Conservation (phyloP, 2,113 vertebrate species). For the Monopterus albus region DNA sequence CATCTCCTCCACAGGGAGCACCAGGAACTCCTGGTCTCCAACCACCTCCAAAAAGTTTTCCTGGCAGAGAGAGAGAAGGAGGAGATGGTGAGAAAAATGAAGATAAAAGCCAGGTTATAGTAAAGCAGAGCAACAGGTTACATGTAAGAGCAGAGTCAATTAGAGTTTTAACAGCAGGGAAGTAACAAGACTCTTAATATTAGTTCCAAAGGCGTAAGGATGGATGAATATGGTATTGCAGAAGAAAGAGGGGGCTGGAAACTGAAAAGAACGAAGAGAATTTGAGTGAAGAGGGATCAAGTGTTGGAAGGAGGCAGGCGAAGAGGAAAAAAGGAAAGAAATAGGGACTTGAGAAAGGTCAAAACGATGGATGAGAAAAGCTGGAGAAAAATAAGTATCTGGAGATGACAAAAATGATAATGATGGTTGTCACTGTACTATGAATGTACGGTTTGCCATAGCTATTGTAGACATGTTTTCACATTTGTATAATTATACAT, state of each 20-base stretch:
- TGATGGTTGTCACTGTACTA: not conserved
- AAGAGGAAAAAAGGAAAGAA: conserved; percentile 32
- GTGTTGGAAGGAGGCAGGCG: not conserved
- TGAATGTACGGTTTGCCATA: no score
- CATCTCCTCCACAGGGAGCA: conserved; percentile 92
- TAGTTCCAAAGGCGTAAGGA: not conserved
- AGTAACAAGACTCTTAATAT: not conserved
- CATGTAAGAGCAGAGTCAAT: no score
- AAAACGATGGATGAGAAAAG: conserved; percentile 20
- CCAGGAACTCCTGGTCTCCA: conserved; percentile 94
- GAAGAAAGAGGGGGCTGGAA: conserved; percentile 10
- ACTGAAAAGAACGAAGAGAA: conserved; percentile 9
- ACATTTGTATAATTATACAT: not conserved
- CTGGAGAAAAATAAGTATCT: no score
- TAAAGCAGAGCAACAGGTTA: not conserved
- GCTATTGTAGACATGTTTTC: not conserved
- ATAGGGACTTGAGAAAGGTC: conserved; percentile 46
- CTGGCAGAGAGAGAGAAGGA: conserved; percentile 69
- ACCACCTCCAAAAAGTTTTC: conserved; percentile 98
- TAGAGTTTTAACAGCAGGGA: not conserved
- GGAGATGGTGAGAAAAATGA: no score
- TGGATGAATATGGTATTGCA: conserved; percentile 37
- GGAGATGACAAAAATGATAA: no score
- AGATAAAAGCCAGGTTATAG: no score
- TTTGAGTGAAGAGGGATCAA: conserved; percentile 16